Conservation (phyloP, 2,797 vertebrate genomes). For the Holocentrus rufus region DNA sequence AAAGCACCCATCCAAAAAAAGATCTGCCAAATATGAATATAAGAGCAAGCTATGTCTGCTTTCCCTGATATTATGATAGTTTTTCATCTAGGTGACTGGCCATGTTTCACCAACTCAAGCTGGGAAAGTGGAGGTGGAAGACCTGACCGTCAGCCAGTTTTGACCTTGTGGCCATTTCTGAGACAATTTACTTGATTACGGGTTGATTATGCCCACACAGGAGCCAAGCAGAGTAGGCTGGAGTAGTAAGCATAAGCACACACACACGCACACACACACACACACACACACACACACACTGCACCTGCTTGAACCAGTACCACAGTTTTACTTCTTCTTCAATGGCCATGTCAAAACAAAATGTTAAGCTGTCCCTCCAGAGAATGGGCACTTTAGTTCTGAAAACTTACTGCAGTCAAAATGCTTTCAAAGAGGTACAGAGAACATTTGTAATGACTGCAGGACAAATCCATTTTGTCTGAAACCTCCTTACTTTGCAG, state of each 20-base stretch:
- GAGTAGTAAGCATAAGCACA: neutral
- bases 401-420: too few species aligned
- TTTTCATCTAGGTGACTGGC: neutral
- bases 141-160: slow-evolving; percentile 1
- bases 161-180: slow-evolving; percentile 11
- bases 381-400: too few species aligned
- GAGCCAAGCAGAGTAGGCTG: too few species aligned
- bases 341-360: too few species aligned
- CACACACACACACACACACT: slow-evolving; percentile 7
- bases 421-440: too few species aligned
- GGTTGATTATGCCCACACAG: slow-evolving; percentile 21
- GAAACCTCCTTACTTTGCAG: neutral
- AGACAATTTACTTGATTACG: slow-evolving; percentile 39
- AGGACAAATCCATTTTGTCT: slow-evolving; percentile 10
- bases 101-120: slow-evolving; percentile 8
- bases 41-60: neutral
- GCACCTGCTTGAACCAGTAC: neutral
- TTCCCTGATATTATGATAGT: neutral
- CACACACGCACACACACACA: slow-evolving; percentile 14
- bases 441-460: too few species aligned
- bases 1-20: slow-evolving; percentile 9
- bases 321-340: neutral
- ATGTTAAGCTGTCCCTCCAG: too few species aligned
- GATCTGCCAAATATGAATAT: neutral
- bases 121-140: neutral